Conservation (phyloP, 2,888 invertebrate species). For the Eupithecia tripunctaria region DNA sequence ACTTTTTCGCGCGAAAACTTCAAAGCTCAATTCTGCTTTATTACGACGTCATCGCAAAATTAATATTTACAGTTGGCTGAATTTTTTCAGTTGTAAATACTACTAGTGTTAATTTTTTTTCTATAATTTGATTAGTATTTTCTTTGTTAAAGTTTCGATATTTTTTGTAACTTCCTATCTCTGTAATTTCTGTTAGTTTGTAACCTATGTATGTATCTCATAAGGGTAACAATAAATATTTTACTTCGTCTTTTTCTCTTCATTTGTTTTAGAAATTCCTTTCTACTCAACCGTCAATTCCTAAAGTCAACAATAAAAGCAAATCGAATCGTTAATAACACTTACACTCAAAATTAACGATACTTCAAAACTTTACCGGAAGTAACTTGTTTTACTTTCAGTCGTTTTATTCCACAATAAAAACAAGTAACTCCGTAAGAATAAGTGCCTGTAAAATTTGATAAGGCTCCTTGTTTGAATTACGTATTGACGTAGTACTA, state of each 20-base stretch:
- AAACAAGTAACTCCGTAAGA: constrained; percentile 54
- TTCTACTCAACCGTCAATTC: not conserved
- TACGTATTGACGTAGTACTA: constrained; percentile 35
- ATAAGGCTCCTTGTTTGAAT: constrained; percentile 49
- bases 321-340: constrained; percentile 27
- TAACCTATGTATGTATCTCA: too few species aligned
- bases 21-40: not conserved
- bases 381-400: constrained; percentile 50
- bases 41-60: too few species aligned
- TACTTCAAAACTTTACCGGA: constrained; percentile 49
- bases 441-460: constrained; percentile 52
- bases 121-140: too few species aligned
- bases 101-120: too few species aligned
- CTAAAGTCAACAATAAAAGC: not conserved
- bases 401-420: constrained; percentile 57
- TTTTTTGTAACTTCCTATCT: too few species aligned
- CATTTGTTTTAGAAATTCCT: not conserved
- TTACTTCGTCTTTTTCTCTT: too few species aligned
- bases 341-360: constrained; percentile 54
- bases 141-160: too few species aligned
- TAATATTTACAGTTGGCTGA: too few species aligned
- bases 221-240: too few species aligned
- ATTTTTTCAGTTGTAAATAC: too few species aligned
- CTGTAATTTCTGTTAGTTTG: too few species aligned
- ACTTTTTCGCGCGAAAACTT: too few species aligned